These are phyloP conservation scores for Lepidothrix coronata DNA, from an alignment of 2,113 vertebrate genomes.

Conservation along the genomic window DNA sequence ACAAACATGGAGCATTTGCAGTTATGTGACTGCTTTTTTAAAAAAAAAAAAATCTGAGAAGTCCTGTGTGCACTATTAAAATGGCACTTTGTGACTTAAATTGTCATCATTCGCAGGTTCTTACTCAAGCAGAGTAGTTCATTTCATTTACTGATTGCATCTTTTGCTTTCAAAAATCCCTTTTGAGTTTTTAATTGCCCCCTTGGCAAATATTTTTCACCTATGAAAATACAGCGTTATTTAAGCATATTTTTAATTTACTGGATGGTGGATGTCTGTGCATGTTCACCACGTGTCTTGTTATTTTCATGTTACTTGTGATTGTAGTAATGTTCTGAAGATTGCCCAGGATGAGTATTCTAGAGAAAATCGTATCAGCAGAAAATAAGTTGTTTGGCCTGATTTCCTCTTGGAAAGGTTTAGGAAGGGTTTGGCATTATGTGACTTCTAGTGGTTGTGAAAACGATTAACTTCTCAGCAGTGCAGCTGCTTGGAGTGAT, in stretches of 20 bases:
- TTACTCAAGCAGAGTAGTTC: not conserved
- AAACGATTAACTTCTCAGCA: not conserved
- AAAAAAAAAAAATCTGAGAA: not conserved
- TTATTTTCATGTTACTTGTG: not conserved
- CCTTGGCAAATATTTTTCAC: not conserved
- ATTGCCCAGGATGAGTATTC: not conserved
- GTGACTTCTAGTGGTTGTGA: not conserved
- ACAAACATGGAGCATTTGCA: not conserved
- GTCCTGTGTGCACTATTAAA: not conserved
- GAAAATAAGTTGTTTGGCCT: not conserved
- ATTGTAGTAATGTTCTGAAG: not conserved
- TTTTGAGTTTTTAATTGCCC: not conserved
- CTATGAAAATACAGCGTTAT: not conserved
- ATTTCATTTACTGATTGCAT: not conserved
- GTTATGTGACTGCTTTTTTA: not conserved
- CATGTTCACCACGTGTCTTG: fast-evolving
- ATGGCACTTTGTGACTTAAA: not conserved
- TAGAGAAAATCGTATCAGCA: not conserved
- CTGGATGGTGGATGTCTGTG: not conserved
- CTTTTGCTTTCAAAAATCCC: not conserved
- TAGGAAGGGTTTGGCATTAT: not conserved
- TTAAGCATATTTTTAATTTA: not conserved
- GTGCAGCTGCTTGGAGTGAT: not conserved
- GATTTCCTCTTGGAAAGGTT: not conserved
- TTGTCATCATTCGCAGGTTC: not conserved